These are phyloP conservation scores for Hozukius guyotensis DNA, from an alignment of 2,797 vertebrate genomes.

Conservation along the genomic window DNA sequence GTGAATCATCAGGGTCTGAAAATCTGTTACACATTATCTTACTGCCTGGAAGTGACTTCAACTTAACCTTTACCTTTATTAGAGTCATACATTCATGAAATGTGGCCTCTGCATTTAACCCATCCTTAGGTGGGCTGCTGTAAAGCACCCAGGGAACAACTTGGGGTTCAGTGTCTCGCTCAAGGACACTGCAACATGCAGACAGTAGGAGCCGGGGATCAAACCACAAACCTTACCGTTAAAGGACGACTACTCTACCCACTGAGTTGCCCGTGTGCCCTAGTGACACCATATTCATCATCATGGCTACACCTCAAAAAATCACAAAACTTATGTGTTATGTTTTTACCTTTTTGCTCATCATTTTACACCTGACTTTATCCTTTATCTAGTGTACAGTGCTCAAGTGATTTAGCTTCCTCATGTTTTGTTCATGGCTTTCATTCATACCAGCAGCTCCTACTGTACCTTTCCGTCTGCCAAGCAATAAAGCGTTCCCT, in stretches of 20 bases:
- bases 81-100: not conserved
- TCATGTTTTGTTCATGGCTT: slow-evolving; percentile 16
- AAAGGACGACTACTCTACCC: not conserved
- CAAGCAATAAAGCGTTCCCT: slow-evolving; percentile 18
- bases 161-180: not conserved
- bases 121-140: not conserved
- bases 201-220: not conserved
- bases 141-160: not conserved
- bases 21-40: slow-evolving; percentile 73
- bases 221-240: not conserved
- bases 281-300: slow-evolving; percentile 22
- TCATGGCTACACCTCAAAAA: not conserved
- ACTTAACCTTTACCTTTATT: not conserved
- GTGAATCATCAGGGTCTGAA: slow-evolving; percentile 53
- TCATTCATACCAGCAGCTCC: slow-evolving; percentile 21
- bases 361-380: not conserved
- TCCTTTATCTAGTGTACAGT: not conserved
- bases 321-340: not conserved
- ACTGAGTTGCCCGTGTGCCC: not conserved
- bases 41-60: slow-evolving; percentile 41
- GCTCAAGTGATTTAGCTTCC: not conserved
- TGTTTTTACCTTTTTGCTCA: not conserved
- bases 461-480: not conserved
- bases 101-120: not conserved
- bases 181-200: not conserved